Percentiles rank a stretch among this genome's conserved stretches.
Conservation (phyloP, 2,113 vertebrate species). For the Erinaceus europaeus region DNA sequence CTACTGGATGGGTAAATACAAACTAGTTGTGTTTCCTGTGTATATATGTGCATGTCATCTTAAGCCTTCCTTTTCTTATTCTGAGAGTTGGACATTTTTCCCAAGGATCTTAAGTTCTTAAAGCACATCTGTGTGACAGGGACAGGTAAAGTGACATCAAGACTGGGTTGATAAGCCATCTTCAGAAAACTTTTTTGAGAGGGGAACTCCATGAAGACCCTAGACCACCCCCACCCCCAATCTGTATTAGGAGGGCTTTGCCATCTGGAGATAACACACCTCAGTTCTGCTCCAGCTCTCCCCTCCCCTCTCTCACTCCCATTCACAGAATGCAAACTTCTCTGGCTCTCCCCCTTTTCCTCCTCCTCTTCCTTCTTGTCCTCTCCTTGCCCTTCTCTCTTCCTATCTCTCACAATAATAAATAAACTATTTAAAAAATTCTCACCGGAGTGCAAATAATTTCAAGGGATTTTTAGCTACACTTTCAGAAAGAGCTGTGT, state of each 20-base stretch:
- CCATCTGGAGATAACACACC: too few relatives aligned
- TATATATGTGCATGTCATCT: not conserved
- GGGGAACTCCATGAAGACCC: not conserved
- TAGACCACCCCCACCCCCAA: not conserved
- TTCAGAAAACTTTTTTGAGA: not conserved
- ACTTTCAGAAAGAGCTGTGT: not conserved
- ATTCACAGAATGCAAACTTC: not conserved
- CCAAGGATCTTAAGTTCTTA: not conserved
- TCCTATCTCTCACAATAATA: too few relatives aligned
- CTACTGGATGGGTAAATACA: not conserved
- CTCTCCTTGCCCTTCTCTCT: too few relatives aligned
- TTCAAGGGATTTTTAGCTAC: not conserved
- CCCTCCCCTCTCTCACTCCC: not conserved
- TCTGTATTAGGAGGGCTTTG: not conserved
- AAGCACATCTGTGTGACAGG: not conserved
- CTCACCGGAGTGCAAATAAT: too few relatives aligned
- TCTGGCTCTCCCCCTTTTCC: too few relatives aligned
- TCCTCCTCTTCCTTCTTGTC: too few relatives aligned
- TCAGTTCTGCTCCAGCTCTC: too few relatives aligned
- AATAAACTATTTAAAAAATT: too few relatives aligned
- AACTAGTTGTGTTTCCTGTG: not conserved
- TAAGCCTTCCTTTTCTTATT: not conserved
- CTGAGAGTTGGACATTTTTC: not conserved
- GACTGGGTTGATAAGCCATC: not conserved
- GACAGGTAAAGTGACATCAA: not conserved